These are phyloP conservation scores for Empis stercorea DNA, from an alignment of 2,888 invertebrate species.

Conservation along the genomic window DNA sequence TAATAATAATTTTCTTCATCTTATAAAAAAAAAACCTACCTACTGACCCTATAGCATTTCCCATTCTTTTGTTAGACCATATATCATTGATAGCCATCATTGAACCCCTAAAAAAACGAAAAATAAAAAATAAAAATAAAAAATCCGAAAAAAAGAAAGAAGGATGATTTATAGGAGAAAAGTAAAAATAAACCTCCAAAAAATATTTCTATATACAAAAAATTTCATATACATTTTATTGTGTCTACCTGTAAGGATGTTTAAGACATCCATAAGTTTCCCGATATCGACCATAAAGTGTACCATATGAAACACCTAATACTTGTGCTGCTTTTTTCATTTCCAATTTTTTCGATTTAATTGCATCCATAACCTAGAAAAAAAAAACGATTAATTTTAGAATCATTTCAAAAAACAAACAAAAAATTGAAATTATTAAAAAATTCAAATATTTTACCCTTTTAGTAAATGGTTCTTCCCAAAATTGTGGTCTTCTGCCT, in stretches of 20 bases:
- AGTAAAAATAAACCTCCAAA: too few species aligned
- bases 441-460: constrained; percentile 35
- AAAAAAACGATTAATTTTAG: neutral
- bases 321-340: constrained; percentile 89
- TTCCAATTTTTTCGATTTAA: constrained; percentile 78
- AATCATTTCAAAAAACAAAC: neutral
- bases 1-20: neutral
- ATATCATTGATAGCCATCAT: neutral
- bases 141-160: neutral
- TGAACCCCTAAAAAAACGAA: neutral
- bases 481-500: constrained; percentile 78
- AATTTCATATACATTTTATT: too few species aligned
- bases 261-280: constrained; percentile 82
- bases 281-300: constrained; percentile 75
- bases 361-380: constrained; percentile 67
- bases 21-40: too few species aligned
- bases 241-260: constrained; percentile 65
- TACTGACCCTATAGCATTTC: neutral
- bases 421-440: too few species aligned
- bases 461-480: constrained; percentile 84
- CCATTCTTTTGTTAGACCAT: neutral
- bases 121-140: neutral
- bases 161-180: neutral
- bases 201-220: too few species aligned
- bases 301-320: constrained; percentile 81